Conservation (phyloP, 2,888 invertebrate genomes). For the Dicyrtomina minuta region DNA sequence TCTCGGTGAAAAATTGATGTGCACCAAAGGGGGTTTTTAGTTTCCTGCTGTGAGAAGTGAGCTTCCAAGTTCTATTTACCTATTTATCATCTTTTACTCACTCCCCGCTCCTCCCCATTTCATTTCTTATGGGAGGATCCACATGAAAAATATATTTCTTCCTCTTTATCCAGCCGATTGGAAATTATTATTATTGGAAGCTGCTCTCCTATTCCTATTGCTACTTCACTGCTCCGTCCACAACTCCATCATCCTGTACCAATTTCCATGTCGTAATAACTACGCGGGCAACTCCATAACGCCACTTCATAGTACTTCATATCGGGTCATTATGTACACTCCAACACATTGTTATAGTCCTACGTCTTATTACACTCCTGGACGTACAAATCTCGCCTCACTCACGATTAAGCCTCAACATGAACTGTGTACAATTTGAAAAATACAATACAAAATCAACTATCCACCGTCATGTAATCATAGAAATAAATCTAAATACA, state of each 20-base stretch:
- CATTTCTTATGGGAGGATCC: conserved; percentile 40
- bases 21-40: conserved; percentile 54
- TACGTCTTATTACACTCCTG: background rate
- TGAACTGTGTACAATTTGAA: background rate
- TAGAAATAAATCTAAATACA: conserved; percentile 9
- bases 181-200: conserved; percentile 27
- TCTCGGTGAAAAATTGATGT: conserved; percentile 50
- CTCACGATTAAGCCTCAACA: background rate
- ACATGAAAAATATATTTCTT: conserved; percentile 30
- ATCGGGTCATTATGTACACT: too few relatives aligned
- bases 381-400: background rate
- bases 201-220: background rate
- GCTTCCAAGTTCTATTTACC: conserved; percentile 53
- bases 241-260: background rate
- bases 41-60: conserved; percentile 53
- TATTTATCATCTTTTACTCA: conserved; percentile 53
- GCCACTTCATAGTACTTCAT: background rate
- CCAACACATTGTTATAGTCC: too few relatives aligned
- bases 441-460: background rate
- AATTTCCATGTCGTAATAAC: conserved; percentile 1
- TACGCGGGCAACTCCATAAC: background rate
- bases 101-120: conserved; percentile 45
- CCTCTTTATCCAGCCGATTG: conserved; percentile 14
- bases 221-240: too few relatives aligned
- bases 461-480: background rate